phyloP scores from a whole-genome alignment of 2,888 invertebrate genomes.

The Troides oblongomaculatus region DNA sequence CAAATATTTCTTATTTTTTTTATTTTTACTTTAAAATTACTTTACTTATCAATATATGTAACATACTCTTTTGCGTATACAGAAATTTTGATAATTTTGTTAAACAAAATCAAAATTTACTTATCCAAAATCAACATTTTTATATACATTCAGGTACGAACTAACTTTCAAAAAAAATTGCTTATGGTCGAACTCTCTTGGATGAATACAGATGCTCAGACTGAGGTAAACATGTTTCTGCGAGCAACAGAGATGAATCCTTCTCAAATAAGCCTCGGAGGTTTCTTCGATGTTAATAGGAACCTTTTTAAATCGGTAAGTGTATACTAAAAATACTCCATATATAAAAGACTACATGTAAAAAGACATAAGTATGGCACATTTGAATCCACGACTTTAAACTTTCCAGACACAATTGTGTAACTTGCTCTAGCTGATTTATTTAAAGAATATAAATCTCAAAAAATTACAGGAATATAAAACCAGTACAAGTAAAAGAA shows the following conservation, averaged over 20 bases:
- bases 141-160: slow-evolving; percentile 70
- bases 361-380: too few species aligned
- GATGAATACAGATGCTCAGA: slow-evolving; percentile 88
- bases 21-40: background rate
- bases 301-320: slow-evolving; percentile 86
- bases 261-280: slow-evolving; percentile 86
- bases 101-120: background rate
- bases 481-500: too few species aligned
- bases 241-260: slow-evolving; percentile 89
- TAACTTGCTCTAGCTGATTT: too few species aligned
- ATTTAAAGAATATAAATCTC: too few species aligned
- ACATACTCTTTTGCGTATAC: background rate
- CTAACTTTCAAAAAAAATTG: slow-evolving; percentile 86
- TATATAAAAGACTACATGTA: too few species aligned
- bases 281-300: slow-evolving; percentile 86
- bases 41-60: background rate
- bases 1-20: too few species aligned
- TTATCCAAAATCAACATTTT: background rate
- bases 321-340: slow-evolving; percentile 13
- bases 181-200: slow-evolving; percentile 86
- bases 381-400: too few species aligned
- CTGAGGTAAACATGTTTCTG: slow-evolving; percentile 88
- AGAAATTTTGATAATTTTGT: background rate
- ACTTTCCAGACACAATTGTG: too few species aligned
- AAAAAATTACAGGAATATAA: too few species aligned